Evolutionary conservation across 2,797 vertebrate genomes (phyloP).

Genomic region (Gallirallus australis): DNA sequence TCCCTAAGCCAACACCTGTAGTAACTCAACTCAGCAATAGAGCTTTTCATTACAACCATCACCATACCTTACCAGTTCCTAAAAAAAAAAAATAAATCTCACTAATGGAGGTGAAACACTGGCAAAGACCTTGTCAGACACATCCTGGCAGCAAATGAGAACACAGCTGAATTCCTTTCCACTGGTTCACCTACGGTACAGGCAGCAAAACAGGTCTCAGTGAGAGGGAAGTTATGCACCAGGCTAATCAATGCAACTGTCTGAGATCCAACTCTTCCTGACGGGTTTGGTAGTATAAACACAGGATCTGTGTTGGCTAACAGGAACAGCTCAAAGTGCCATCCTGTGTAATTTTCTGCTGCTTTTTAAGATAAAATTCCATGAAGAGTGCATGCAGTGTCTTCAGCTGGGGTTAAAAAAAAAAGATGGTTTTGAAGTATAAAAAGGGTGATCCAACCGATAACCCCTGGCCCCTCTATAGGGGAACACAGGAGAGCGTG

Average conservation of each 20-base stretch:
- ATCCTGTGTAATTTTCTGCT: neutral
- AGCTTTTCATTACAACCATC: neutral
- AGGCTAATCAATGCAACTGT: neutral
- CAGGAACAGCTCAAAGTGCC: neutral
- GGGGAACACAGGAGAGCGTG: neutral
- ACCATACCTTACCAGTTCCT: rapidly evolving
- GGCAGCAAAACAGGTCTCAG: neutral
- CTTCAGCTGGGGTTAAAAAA: neutral
- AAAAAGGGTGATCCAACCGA: neutral
- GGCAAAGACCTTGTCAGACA: neutral
- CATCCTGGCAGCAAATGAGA: neutral
- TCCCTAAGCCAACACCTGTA: neutral
- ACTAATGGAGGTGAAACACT: neutral
- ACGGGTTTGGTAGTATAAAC: neutral
- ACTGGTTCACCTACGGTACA: neutral
- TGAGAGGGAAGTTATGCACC: neutral
- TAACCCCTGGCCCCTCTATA: neutral
- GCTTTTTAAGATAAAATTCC: neutral
- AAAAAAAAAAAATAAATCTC: neutral
- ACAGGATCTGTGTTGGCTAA: no score
- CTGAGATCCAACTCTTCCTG: neutral
- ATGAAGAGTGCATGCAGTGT: neutral
- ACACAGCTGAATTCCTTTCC: neutral
- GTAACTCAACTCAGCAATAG: neutral
- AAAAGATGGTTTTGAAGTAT: neutral